Base-by-base conservation (phyloP, 2,113 vertebrate species). In the Paramormyrops kingsleyae region DNA sequence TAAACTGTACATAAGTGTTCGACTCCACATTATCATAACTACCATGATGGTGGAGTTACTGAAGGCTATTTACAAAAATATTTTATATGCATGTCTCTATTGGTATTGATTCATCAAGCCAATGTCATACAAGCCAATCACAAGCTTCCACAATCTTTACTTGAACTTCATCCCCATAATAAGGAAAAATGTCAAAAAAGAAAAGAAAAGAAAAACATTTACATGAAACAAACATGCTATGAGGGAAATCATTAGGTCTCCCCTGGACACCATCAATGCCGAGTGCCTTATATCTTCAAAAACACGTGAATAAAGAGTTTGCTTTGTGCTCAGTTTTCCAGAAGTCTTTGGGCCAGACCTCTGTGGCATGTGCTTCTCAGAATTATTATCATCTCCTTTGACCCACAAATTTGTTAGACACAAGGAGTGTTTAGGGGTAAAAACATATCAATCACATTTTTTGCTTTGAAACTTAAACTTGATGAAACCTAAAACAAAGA, bases 61-160 rank as follows among this genome's bases (percentile, higher is more conserved):
- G 7, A 92, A 90, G 88, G 87, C 87, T 94, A 94, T 95, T 93
- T 93, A 95, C 93, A 91, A 85, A 92, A 85, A 90, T 70, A 83
- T 91, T 90, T 89, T 59, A 90, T 91, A 89, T 90, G 89, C 59
- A 52, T 80, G 89, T 77, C 52, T 74, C 84, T 62, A 56, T 83
- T 87, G 70, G 89, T 88, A 74, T 35, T 62, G 50, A 46, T 86
- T 83, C 15, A 17, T 85, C 21, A 84, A 19, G 50, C 77, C 87
- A 77, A 83, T 77, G 85, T 83, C 80, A 66, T 88, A 31, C 53
- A 66, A 35, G 46, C 19, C 56, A 44, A 42, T 62, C 35, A 66
- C 56, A 10, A 59, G 6, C 31, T 59, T 88, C 47, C 35, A 59
- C 21, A 88, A 62, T 59, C 56, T 47, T 31, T 17, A 50, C n/a